Evolutionary conservation across 2,888 invertebrate species (phyloP).

Genomic region (Drosophila tanythrix): DNA sequence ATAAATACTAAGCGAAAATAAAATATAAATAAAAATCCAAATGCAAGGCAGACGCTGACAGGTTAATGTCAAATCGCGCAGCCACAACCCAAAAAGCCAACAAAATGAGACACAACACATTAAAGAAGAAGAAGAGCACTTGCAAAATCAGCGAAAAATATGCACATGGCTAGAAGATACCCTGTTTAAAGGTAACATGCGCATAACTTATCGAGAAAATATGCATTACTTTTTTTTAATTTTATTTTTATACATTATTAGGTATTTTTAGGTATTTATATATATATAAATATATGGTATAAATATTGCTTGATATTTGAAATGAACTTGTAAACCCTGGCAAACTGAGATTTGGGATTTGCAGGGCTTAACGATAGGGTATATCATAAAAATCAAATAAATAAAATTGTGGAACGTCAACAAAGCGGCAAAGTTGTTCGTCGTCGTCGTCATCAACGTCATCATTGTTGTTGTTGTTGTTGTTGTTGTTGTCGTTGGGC

Average conservation of each 20-base stretch:
- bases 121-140: constrained; percentile 2
- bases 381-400: constrained; percentile 27
- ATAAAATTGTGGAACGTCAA: constrained; percentile 49
- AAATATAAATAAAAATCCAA: constrained; percentile 40
- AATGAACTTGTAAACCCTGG: neutral
- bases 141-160: neutral
- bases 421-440: constrained; percentile 62
- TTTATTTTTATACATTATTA: neutral
- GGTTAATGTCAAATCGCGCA: constrained; percentile 74
- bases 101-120: constrained; percentile 35
- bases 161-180: neutral
- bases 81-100: constrained; percentile 59
- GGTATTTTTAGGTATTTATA: neutral
- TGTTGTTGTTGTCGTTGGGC: constrained; percentile 8
- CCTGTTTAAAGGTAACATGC: constrained; percentile 1
- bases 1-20: constrained; percentile 43
- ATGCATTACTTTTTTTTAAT: neutral
- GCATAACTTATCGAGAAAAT: neutral
- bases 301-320: neutral
- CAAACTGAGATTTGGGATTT: neutral
- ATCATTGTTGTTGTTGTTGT: neutral
- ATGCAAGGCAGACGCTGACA: constrained; percentile 63
- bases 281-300: neutral
- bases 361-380: constrained; percentile 11
- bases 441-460: constrained; percentile 12